phyloP scores from a whole-genome alignment of 1,140 invertebrate genomes.

The Drosophila busckii region DNA sequence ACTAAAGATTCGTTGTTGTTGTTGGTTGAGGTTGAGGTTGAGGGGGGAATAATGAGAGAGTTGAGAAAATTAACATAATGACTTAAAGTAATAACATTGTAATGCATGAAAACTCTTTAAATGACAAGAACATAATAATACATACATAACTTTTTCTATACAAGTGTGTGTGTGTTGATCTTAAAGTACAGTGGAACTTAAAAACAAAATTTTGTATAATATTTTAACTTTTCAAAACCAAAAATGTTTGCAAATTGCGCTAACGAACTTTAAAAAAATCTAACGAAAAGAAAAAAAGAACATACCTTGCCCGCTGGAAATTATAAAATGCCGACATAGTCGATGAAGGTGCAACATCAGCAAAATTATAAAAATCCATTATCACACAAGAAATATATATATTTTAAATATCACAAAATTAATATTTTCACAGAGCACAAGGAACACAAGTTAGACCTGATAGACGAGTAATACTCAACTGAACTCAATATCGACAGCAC shows the following conservation, averaged over 20 bases:
- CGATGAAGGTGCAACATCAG: constrained; percentile 50
- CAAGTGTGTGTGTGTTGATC: too few relatives aligned
- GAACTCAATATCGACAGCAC: constrained; percentile 8
- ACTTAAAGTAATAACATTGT: too few relatives aligned
- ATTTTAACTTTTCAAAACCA: too few relatives aligned
- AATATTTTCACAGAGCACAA: too few relatives aligned
- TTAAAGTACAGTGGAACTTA: too few relatives aligned
- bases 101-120: too few relatives aligned
- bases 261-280: background rate
- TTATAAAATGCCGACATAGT: constrained; percentile 61
- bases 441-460: constrained; percentile 64
- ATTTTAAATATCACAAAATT: constrained; percentile 31
- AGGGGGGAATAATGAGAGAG: constrained; percentile 35
- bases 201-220: too few relatives aligned
- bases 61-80: constrained; percentile 47
- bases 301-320: constrained; percentile 63
- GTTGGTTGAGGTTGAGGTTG: constrained; percentile 24
- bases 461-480: constrained; percentile 68
- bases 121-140: too few relatives aligned
- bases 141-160: too few relatives aligned
- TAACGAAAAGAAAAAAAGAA: background rate
- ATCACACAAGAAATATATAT: constrained; percentile 22
- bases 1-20: constrained; percentile 22
- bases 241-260: too few relatives aligned
- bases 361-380: constrained; percentile 57